Conservation (phyloP, 2,888 invertebrate genomes). For the Portevinia maculata region DNA sequence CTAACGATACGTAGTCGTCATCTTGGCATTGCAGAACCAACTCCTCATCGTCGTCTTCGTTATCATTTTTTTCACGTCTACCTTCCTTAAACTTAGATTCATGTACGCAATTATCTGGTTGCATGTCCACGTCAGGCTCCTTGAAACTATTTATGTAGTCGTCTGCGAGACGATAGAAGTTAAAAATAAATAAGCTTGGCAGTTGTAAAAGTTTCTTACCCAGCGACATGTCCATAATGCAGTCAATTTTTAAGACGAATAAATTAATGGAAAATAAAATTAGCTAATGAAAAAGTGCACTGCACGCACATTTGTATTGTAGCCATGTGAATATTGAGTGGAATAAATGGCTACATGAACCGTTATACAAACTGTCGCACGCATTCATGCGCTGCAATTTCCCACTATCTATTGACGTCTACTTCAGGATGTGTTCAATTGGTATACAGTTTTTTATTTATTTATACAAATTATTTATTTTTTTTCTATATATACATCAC, state of each 20-base stretch:
- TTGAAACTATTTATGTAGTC: conserved; percentile 63
- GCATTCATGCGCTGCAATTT: not conserved
- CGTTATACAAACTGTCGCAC: conserved; percentile 7
- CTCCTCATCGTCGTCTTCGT: conserved; percentile 39
- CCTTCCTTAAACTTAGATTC: conserved; percentile 67
- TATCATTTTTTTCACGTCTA: conserved; percentile 40
- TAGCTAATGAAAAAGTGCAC: not conserved
- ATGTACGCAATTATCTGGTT: not conserved
- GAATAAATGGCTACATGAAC: not conserved
- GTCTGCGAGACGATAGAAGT: conserved; percentile 19
- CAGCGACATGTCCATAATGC: conserved; percentile 65
- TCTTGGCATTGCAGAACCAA: conserved; percentile 34
- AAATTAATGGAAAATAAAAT: not conserved
- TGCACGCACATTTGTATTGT: not conserved
- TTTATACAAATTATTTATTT: too few relatives aligned
- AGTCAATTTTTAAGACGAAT: conserved; percentile 24
- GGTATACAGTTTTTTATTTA: too few relatives aligned
- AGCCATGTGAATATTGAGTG: not conserved
- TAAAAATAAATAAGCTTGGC: not conserved
- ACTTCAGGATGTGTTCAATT: not conserved
- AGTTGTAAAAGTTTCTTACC: conserved; percentile 25
- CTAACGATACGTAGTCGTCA: conserved; percentile 51
- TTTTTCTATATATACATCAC: too few relatives aligned
- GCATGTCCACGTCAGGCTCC: not conserved
- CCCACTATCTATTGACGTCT: not conserved